These are phyloP conservation scores for Sebastiscus albofasciatus DNA, from an alignment of 2,797 vertebrate genomes.

Conservation along the genomic window DNA sequence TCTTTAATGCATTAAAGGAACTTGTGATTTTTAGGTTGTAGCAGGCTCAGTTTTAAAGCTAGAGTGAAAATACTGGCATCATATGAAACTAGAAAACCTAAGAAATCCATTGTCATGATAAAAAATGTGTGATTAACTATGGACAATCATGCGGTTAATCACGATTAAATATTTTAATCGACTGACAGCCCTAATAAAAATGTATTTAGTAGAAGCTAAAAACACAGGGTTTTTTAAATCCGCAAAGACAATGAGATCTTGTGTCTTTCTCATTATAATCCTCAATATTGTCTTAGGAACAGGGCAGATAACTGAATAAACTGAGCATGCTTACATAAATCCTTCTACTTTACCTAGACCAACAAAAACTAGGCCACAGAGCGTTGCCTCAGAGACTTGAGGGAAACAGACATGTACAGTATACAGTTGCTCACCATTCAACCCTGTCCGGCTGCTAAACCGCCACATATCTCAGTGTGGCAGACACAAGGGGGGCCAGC, in stretches of 20 bases:
- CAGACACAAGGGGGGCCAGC: slow-evolving; percentile 38
- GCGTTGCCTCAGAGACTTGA: slow-evolving; percentile 14
- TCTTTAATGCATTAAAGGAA: no score
- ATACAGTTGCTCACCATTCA: slow-evolving; percentile 40
- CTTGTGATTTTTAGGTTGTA: no score
- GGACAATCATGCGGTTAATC: no score
- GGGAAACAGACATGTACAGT: slow-evolving; percentile 41
- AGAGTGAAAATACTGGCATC: no score
- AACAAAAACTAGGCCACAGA: slow-evolving; percentile 20
- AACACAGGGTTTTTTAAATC: background rate
- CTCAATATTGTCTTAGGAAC: slow-evolving; percentile 10
- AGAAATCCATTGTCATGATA: no score
- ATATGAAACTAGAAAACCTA: no score
- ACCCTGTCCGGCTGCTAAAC: slow-evolving; percentile 44
- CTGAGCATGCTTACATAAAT: slow-evolving; percentile 25
- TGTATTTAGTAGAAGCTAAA: background rate
- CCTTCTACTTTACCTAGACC: slow-evolving; percentile 15
- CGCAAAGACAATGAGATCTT: background rate
- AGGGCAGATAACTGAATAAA: slow-evolving; percentile 27
- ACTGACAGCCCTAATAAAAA: background rate
- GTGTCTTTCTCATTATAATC: slow-evolving; percentile 5
- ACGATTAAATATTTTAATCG: no score
- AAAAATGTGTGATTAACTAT: no score
- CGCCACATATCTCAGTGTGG: slow-evolving; percentile 57
- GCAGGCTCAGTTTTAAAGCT: no score